Evolutionary conservation across 2,888 invertebrate genomes (phyloP), one percentile per base, ranked within the genome.

Genomic region (Sinohyriopsis cumingii): DNA sequence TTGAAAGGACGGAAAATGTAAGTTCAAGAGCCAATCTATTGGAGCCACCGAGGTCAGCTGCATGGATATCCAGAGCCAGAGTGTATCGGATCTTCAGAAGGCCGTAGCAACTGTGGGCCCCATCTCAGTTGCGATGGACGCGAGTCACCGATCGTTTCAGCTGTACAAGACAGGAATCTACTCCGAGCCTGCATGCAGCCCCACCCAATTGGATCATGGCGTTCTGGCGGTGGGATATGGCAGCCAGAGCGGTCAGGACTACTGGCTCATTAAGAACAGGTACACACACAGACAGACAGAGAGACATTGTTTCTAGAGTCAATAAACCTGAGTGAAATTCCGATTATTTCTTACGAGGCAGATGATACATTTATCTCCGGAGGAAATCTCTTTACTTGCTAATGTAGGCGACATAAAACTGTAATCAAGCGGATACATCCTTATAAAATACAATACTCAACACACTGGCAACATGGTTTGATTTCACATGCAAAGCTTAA

Each of bases 91-190:
- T 85, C 91, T 97, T 84, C 92, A 93, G 91, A 90, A 92, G 75
- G 96, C 96, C 18, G 93, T 96, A 65, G 96, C 96, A 70, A 94
- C 94, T 0, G 89, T 94, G 77, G 96, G 96, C 0, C 96, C 96
- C 18, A 92, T 96, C 56, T 93, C 95, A 9, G 94, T 96, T 68
- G 96, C 95, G 83, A 96, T 96, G 87, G 96, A 97, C 92, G 96
- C 96, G 73, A 93, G 94, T 61, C 81, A 81, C 66, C 54, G 56
- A 53, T 93, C 93, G 75, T 96, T 96, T 93, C 79, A 78, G 61
- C 70, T 78, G 3, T 71, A 45, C 67, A 73, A 71, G 59, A 65
- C 25, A 54, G 81, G 81, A 25, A 60, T 79, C 20, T 82, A 80
- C 72, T 65, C 59, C 55, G 80, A 80, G 67, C 22, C 63, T 15